Evolutionary conservation across 2,888 invertebrate species (phyloP), one percentile per base, ranked within the genome.

Genomic region (Synergus itoensis): DNA sequence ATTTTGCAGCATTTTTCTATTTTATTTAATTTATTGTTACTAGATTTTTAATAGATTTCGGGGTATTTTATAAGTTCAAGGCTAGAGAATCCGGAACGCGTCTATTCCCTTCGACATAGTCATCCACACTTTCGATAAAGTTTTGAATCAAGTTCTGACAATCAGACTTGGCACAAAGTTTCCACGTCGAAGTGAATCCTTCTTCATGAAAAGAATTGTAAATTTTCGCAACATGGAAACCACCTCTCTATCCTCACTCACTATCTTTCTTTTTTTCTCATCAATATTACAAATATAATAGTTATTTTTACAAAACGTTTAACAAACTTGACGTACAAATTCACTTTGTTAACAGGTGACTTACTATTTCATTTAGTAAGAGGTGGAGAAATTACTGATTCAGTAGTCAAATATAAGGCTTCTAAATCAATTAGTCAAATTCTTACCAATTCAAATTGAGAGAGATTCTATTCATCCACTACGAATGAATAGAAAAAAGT

Each of bases 121-220:
- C 67, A 64, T 67, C 64, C 77, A 80, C 45, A 79, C 65, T 77
- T 73, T 57, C 76, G 73, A 65, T 69, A 77, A 85, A 85, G 73
- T 85, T 83, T 80, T 79, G 28, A 80, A 83, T 84, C 84, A 83
- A 85, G 53, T 84, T 80, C 77, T 69, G 80, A 81, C 81, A 79
- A 80, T 78, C 80, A 77, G 81, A 81, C 76, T 80, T 64, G 77
- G 14, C 67, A 67, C 14, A 21, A 67, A 67, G 45, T 67, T 67
- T 4, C 67, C 43, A 45, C 21, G 45, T 28, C 28, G 14, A 45
- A 45, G 45, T 67, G 45, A 45, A 45, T 67, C 21, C 43, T 67
- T 7, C 21, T 45, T 45, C 45, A 16, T 28, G 16, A 45, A 67
- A 67, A 45, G 45, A 67, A 21, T 21, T 45, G 45, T 45, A 67